Evolutionary conservation across 2,888 invertebrate species (phyloP).

Genomic region (Hybos culiciformis): DNA sequence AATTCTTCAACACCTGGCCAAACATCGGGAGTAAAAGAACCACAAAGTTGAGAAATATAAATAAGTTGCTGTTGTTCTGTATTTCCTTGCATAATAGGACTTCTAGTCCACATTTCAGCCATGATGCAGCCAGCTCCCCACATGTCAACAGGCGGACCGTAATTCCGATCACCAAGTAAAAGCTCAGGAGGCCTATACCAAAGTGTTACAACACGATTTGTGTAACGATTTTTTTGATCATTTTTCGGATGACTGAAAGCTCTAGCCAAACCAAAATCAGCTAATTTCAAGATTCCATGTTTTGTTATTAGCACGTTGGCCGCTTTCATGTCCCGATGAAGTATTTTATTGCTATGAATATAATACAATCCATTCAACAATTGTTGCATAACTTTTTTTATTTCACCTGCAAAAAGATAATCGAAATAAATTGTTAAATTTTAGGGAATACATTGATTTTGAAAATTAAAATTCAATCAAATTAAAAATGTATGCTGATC

Average conservation of each 20-base stretch:
- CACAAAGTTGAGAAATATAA: constrained; percentile 89
- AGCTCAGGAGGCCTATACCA: constrained; percentile 72
- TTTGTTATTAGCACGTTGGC: constrained; percentile 96
- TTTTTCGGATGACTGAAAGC: constrained; percentile 83
- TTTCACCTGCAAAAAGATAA: too few species aligned
- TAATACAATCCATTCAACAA: constrained; percentile 80
- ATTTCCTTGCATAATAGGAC: constrained; percentile 90
- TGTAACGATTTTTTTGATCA: constrained; percentile 77
- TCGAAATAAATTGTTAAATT: too few species aligned
- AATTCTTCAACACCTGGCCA: constrained; percentile 90
- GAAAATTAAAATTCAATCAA: too few species aligned
- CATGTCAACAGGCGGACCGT: constrained; percentile 93
- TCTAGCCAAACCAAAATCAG: constrained; percentile 94
- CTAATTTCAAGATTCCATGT: constrained; percentile 83
- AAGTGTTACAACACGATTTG: constrained; percentile 94
- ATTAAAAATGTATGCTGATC: too few species aligned
- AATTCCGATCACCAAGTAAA: constrained; percentile 67
- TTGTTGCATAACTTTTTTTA: constrained; percentile 87
- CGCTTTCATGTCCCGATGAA: constrained; percentile 97
- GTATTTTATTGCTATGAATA: constrained; percentile 84
- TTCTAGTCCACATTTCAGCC: constrained; percentile 99
- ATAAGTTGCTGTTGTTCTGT: constrained; percentile 94
- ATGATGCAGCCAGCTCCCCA: constrained; percentile 98
- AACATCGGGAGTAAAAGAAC: constrained; percentile 79
- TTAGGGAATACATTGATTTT: too few species aligned